Percentiles rank a stretch among this genome's conserved stretches.
phyloP scores from a whole-genome alignment of 2,888 invertebrate genomes.

The Eupsilia transversa region DNA sequence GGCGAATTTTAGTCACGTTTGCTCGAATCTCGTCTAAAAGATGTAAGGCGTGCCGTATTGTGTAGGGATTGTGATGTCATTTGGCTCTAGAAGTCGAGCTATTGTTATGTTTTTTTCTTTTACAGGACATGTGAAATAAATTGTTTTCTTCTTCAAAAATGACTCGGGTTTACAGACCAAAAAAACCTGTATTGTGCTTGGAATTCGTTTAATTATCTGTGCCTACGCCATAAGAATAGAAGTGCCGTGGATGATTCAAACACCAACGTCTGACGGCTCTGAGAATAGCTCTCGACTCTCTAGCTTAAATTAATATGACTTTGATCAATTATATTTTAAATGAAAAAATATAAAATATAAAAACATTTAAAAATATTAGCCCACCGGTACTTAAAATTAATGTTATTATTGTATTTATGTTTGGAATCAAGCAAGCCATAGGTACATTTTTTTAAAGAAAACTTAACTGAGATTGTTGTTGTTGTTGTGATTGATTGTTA shows the following conservation, averaged over 20 bases:
- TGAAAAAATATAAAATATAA: no score
- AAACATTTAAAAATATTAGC: no score
- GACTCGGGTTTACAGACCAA: not conserved
- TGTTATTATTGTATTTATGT: not conserved
- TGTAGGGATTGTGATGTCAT: slow-evolving; percentile 36
- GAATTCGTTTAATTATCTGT: not conserved
- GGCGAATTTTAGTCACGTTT: slow-evolving; percentile 61
- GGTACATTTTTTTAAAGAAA: not conserved
- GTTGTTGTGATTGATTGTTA: no score
- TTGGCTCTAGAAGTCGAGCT: slow-evolving; percentile 24
- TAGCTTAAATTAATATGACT: no score
- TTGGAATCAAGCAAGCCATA: not conserved
- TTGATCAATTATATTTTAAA: no score
- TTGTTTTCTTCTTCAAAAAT: not conserved
- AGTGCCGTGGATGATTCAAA: not conserved
- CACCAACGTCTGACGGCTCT: not conserved
- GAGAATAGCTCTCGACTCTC: no score
- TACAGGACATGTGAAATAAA: not conserved
- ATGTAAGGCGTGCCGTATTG: slow-evolving; percentile 44
- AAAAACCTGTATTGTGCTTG: no score
- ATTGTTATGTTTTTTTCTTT: slow-evolving; percentile 29
- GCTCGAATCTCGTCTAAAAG: slow-evolving; percentile 45
- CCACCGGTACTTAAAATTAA: no score
- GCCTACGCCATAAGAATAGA: not conserved
- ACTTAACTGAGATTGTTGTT: not conserved